phyloP scores from a whole-genome alignment of 2,797 vertebrate species.

The Cephalopachus bancanus region DNA sequence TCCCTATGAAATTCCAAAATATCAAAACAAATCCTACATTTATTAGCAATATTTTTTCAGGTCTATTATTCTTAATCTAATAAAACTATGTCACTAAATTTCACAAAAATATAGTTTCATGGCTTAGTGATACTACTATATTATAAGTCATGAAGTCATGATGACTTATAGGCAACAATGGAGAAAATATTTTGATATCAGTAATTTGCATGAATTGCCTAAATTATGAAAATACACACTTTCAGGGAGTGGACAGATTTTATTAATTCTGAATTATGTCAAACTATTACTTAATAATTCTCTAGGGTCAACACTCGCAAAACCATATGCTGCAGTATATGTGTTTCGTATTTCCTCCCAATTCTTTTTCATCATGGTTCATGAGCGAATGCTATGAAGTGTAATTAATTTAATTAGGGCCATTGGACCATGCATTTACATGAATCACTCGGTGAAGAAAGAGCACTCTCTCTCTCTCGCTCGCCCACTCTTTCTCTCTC shows the following conservation, averaged over 20 bases:
- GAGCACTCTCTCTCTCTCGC: not conserved
- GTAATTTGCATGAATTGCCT: constrained; percentile 64
- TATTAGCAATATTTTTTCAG: not conserved
- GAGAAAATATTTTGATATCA: not conserved
- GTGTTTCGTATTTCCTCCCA: constrained; percentile 54
- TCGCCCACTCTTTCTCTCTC: not conserved
- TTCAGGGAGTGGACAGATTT: constrained; percentile 68
- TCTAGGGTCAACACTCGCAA: constrained; percentile 73
- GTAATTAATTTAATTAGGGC: constrained; percentile 87
- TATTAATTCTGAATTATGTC: constrained; percentile 80
- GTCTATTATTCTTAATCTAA: not conserved
- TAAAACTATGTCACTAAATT: constrained; percentile 40
- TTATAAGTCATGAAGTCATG: constrained; percentile 17
- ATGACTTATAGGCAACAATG: not conserved
- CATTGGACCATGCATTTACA: constrained; percentile 73
- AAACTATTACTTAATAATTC: constrained; percentile 80
- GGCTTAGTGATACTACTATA: constrained; percentile 29
- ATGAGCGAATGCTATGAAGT: constrained; percentile 79
- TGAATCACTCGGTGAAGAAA: constrained; percentile 70
- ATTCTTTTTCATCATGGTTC: constrained; percentile 77
- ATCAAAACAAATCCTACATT: not conserved
- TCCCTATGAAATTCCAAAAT: not conserved
- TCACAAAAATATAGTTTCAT: constrained; percentile 25
- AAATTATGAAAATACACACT: constrained; percentile 56
- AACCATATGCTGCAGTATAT: constrained; percentile 69